Base-by-base conservation (phyloP, 2,113 vertebrate species). In the Manacus vitellinus region DNA sequence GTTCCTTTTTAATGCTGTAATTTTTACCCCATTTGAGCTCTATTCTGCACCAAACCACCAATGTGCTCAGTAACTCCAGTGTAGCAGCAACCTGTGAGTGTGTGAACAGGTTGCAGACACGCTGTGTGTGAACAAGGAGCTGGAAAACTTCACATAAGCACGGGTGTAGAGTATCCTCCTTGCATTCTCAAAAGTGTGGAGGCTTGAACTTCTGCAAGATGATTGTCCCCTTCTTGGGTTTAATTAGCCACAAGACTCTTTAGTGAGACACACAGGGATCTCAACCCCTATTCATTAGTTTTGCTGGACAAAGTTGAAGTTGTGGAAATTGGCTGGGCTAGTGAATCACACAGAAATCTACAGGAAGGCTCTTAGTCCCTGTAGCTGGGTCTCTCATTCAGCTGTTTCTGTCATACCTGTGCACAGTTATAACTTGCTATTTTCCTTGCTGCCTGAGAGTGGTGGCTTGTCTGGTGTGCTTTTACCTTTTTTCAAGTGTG, bases 61-160 rank as follows among this genome's bases (percentile, higher is more conserved):
- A 0, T n/a, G 23, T 82, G 62, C 56, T 65, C 37, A 12, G 41
- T 22, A 70, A 14, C 19, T 68, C 7, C 49, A 33, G 49, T 18
- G 41, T 7, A 33, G 76, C 18, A 27, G 44, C 58, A 56, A 33
- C 39, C 39, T 73, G 20, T 13, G 0, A 10, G 23, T 44, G 67
- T 43, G 55, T 17, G 55, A 74, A 51, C 1, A 1, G 10, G 37
- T n/a, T 1, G 4, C 46, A 65, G 44, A 28, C 30, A 55, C 55
- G 19, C 79, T 47, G 44, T 9, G 6, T 66, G 66, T 5, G 6
- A 35, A 18, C 10, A 39, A 59, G 52, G 66, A 72, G 17, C 19
- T 89, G 51, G 68, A 56, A 82, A 31, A 5, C 43, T 27, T 9
- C 10, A 3, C 0, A 0, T 37, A 44, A 72, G 23, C 12, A 3